Percentiles rank a stretch among this genome's conserved stretches.
These are phyloP conservation scores for crab-eating macaque (Macaca fascicularis) DNA, from an alignment of 2,113 vertebrate genomes.

Conservation along the genomic window DNA sequence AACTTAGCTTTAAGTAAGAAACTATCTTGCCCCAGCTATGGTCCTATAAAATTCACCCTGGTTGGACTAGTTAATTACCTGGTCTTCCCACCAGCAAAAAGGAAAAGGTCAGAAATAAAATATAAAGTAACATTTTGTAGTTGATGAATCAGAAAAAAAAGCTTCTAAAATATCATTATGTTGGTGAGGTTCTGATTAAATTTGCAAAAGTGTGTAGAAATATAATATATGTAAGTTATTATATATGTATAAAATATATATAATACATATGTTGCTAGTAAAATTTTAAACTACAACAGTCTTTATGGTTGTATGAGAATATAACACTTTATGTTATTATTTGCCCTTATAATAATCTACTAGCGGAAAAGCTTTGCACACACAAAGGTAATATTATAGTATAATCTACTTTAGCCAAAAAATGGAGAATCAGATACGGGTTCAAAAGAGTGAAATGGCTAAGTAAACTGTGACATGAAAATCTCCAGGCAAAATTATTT, in stretches of 20 bases:
- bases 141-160: neutral
- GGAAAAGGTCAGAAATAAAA: conserved; percentile 18
- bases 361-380: neutral
- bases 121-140: neutral
- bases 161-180: neutral
- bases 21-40: neutral
- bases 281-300: conserved; percentile 23
- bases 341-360: neutral
- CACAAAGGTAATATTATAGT: neutral
- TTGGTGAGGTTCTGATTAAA: neutral
- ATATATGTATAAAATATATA: neutral
- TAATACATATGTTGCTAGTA: neutral
- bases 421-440: neutral
- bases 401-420: neutral
- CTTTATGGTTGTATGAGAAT: neutral
- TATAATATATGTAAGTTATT: neutral
- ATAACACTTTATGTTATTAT: conserved; percentile 7
- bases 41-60: neutral
- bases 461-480: conserved; percentile 30
- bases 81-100: neutral
- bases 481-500: conserved; percentile 36
- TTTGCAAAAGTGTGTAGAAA: neutral
- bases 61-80: neutral
- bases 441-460: neutral
- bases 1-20: neutral